These are phyloP conservation scores for Mythimna impura DNA, from an alignment of 2,888 invertebrate genomes.

Conservation along the genomic window DNA sequence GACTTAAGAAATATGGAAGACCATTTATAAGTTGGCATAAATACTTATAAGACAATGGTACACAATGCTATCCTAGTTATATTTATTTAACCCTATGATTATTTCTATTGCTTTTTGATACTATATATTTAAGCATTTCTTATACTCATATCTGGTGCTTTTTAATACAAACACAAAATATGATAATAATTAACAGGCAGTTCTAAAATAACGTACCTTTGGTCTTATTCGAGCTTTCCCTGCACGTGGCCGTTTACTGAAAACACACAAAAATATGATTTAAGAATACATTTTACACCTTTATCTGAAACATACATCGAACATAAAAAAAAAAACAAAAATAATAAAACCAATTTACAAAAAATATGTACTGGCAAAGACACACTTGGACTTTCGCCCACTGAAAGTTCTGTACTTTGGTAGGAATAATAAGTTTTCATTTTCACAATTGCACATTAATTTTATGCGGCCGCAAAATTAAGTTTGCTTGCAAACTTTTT, in stretches of 20 bases:
- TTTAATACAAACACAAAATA: background rate
- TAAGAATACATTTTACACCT: background rate
- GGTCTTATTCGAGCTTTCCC: background rate
- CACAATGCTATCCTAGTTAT: too few species aligned
- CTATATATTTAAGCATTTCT: too few species aligned
- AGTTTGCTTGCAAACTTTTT: background rate
- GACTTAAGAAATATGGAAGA: background rate
- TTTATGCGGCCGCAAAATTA: background rate
- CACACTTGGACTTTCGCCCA: background rate
- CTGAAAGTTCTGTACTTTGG: background rate
- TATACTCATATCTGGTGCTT: background rate
- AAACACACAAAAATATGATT: conserved; percentile 6
- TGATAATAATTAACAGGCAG: background rate
- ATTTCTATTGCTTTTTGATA: too few species aligned
- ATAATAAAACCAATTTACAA: background rate
- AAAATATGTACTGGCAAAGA: background rate
- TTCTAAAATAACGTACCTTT: background rate
- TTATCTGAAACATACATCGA: background rate
- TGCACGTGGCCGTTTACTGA: conserved; percentile 2
- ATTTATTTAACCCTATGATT: background rate
- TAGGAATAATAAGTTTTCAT: background rate
- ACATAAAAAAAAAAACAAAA: background rate
- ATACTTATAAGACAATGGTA: too few species aligned
- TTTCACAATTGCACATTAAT: background rate
- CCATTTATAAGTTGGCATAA: too few species aligned